phyloP scores from a whole-genome alignment of 2,797 vertebrate species.

The Selene dorsalis region DNA sequence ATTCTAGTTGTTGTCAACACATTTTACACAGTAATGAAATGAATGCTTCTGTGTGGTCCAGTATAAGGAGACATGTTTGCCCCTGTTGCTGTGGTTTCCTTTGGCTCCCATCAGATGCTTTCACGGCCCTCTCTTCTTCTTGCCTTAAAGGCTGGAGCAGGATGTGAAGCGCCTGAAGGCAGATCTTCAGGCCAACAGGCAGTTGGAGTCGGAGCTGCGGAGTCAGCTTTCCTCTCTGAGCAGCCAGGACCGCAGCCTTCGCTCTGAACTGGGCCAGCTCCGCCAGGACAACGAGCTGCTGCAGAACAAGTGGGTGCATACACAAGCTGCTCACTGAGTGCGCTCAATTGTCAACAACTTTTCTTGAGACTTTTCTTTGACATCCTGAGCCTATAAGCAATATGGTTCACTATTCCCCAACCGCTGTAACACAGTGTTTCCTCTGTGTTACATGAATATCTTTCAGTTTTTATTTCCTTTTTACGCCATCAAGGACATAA shows the following conservation, averaged over 20 bases:
- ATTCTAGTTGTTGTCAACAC: no score
- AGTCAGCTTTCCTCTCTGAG: conserved; percentile 94
- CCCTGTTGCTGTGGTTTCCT: background rate
- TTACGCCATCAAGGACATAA: no score
- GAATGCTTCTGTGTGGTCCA: background rate
- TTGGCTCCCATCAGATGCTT: background rate
- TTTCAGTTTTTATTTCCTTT: no score
- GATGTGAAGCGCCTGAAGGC: conserved; percentile 98
- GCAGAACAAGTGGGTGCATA: conserved; percentile 92
- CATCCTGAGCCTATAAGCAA: background rate
- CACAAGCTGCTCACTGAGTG: no score
- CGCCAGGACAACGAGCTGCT: conserved; percentile 97
- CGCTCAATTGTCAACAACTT: background rate
- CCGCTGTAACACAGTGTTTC: no score
- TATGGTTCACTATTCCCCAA: no score
- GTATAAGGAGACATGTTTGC: background rate
- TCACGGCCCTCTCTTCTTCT: background rate
- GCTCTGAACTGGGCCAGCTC: conserved; percentile 94
- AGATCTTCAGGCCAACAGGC: conserved; percentile 96
- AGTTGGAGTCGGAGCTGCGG: conserved; percentile 95
- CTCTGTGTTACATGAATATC: no score
- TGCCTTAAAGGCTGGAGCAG: conserved; percentile 91
- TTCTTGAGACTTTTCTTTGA: background rate
- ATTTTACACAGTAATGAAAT: background rate
- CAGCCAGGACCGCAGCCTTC: conserved; percentile 91